A percentile compares a stretch with the other conserved stretches of the same genome.
Evolutionary conservation across 2,797 vertebrate genomes (phyloP).

Genomic region (Brotula barbata): DNA sequence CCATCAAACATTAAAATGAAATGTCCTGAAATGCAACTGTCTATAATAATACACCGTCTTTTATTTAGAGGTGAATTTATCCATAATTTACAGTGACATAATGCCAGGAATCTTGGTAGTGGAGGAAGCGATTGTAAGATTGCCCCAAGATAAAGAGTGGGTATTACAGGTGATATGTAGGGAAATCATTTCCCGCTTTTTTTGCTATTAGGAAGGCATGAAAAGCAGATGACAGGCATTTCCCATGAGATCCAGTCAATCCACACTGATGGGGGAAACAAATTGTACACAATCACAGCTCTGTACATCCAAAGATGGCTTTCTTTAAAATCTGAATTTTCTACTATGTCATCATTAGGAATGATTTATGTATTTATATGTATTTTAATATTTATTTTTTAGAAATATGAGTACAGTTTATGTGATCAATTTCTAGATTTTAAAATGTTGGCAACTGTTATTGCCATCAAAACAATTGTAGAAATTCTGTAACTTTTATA

Average conservation of each 20-base stretch:
- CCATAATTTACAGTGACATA: neutral
- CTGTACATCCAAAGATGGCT: too few relatives aligned
- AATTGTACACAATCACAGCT: too few relatives aligned
- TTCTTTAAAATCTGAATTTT: neutral
- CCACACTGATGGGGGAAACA: constrained; percentile 6
- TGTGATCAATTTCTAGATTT: too few relatives aligned
- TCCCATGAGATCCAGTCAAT: constrained; percentile 9
- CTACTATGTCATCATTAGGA: neutral
- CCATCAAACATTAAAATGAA: too few relatives aligned
- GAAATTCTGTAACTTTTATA: too few relatives aligned
- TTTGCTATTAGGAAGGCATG: neutral
- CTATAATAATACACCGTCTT: neutral
- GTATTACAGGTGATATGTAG: neutral
- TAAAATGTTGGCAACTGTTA: too few relatives aligned
- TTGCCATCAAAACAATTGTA: too few relatives aligned
- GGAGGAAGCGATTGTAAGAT: neutral
- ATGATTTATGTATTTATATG: neutral
- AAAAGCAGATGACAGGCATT: neutral
- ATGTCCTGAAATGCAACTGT: neutral
- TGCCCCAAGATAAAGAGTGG: neutral
- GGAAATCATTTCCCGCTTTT: neutral
- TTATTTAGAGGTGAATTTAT: neutral
- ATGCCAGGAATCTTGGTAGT: too few relatives aligned
- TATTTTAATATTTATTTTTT: neutral
- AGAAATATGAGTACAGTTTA: neutral